Conservation (phyloP, 2,113 vertebrate genomes). For the Megaptera novaeangliae region DNA sequence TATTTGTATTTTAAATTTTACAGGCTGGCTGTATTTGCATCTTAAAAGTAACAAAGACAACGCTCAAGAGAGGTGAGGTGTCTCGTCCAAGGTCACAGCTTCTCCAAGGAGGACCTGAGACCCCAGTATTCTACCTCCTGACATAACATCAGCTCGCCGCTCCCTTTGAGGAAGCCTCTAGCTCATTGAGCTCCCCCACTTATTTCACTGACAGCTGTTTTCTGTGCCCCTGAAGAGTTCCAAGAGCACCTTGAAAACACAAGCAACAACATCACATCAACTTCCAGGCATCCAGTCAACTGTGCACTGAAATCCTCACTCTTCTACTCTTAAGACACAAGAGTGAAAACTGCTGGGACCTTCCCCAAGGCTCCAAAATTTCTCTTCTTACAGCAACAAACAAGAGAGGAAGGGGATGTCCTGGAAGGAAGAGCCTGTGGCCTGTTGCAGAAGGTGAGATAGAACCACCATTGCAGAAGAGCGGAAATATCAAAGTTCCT, state of each 20-base stretch:
- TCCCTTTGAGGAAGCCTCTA: neutral
- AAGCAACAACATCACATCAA: neutral
- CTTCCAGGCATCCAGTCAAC: neutral
- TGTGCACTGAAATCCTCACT: neutral
- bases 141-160: neutral
- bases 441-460: neutral
- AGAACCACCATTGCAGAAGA: neutral
- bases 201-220: neutral
- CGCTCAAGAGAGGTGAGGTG: neutral
- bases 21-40: neutral
- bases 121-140: neutral
- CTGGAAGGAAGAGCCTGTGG: conserved; percentile 2
- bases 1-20: conserved; percentile 22
- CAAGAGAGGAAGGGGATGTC: conserved; percentile 9
- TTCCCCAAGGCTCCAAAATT: conserved; percentile 1
- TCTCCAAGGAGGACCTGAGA: neutral
- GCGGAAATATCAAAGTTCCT: neutral
- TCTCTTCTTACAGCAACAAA: conserved; percentile 9
- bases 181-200: neutral
- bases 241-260: conserved; percentile 24
- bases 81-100: conserved; percentile 45
- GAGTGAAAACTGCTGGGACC: neutral
- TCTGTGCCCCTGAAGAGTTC: neutral
- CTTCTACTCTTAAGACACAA: neutral
- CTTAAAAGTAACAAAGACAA: conserved; percentile 52